phyloP scores from a whole-genome alignment of 2,888 invertebrate genomes.

The Tetragonisca angustula region DNA sequence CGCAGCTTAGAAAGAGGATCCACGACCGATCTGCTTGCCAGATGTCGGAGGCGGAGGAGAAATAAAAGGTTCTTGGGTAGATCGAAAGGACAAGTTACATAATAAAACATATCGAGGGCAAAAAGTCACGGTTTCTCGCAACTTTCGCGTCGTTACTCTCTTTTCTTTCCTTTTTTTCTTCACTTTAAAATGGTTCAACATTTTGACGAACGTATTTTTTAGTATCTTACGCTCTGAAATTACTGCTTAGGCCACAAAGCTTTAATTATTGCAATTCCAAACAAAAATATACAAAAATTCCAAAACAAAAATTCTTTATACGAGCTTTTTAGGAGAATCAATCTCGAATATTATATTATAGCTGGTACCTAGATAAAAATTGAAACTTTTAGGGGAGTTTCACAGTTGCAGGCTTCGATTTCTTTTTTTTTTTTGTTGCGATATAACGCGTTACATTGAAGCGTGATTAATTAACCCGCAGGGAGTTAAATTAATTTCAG shows the following conservation, averaged over 20 bases:
- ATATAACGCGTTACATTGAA: not conserved
- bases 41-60: conserved; percentile 52
- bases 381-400: not conserved
- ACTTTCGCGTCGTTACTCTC: conserved; percentile 49
- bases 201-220: not conserved
- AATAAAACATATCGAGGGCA: conserved; percentile 49
- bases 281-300: too few relatives aligned
- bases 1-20: conserved; percentile 34
- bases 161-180: conserved; percentile 1
- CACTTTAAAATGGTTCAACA: not conserved
- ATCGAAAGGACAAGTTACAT: conserved; percentile 59
- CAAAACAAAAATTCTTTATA: too few relatives aligned
- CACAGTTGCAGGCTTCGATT: too few relatives aligned
- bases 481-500: not conserved
- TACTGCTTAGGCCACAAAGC: not conserved
- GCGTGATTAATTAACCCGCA: not conserved
- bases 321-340: too few relatives aligned
- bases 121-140: conserved; percentile 50
- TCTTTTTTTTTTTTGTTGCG: not conserved
- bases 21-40: conserved; percentile 45
- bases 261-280: too few relatives aligned
- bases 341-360: too few relatives aligned
- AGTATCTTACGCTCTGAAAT: not conserved
- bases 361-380: too few relatives aligned
- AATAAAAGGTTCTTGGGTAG: conserved; percentile 45